phyloP scores from a whole-genome alignment of 2,888 invertebrate species.

The Thymelicus sylvestris region DNA sequence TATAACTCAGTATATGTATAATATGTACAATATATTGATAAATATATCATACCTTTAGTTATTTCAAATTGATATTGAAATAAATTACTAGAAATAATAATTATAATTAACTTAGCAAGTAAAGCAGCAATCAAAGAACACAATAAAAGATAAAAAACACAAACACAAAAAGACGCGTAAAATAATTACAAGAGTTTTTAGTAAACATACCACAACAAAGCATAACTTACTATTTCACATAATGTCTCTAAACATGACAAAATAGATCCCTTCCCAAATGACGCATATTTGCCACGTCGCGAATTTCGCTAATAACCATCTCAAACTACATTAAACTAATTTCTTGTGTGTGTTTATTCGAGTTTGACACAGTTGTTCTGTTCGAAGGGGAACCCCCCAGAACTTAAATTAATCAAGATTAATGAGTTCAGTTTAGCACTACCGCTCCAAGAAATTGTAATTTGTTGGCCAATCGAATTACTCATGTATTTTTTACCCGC shows the following conservation, averaged over 20 bases:
- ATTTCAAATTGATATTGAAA: too few relatives aligned
- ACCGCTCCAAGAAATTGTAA: conserved; percentile 64
- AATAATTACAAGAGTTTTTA: too few relatives aligned
- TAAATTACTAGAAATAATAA: too few relatives aligned
- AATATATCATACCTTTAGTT: too few relatives aligned
- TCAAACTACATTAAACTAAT: conserved; percentile 34
- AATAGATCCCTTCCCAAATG: not conserved
- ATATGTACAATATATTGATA: too few relatives aligned
- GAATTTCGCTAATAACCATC: conserved; percentile 32
- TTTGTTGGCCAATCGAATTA: conserved; percentile 51
- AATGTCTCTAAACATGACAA: not conserved
- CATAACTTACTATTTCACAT: not conserved
- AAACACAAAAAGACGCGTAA: too few relatives aligned
- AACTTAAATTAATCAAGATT: conserved; percentile 76
- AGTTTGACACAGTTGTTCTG: conserved; percentile 31
- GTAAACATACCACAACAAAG: too few relatives aligned
- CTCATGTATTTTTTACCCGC: conserved; percentile 45
- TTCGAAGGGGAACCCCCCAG: conserved; percentile 45
- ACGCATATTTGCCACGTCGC: conserved; percentile 10
- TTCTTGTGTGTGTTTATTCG: conserved; percentile 39
- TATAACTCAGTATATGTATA: too few relatives aligned
- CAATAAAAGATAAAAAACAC: too few relatives aligned
- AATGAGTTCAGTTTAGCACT: conserved; percentile 69
- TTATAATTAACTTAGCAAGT: too few relatives aligned
- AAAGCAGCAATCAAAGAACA: too few relatives aligned